These are phyloP conservation scores for Beris morrisii DNA, from an alignment of 2,888 invertebrate species.

Conservation along the genomic window DNA sequence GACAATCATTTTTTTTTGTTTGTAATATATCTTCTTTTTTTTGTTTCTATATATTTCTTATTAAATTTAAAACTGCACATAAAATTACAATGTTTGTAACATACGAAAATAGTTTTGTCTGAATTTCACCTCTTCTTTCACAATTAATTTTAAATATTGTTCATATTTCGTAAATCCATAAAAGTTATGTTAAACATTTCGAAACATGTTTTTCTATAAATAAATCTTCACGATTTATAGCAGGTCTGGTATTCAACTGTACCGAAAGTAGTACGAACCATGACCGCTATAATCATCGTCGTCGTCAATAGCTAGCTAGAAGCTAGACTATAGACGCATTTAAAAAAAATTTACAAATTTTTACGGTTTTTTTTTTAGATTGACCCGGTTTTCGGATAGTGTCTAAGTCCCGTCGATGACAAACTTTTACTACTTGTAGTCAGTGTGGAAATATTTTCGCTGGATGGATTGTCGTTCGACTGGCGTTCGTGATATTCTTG, in stretches of 20 bases:
- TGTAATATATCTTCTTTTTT: neutral
- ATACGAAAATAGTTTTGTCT: slow-evolving; percentile 28
- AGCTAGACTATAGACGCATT: too few relatives aligned
- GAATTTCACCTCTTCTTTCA: slow-evolving; percentile 5
- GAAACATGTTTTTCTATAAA: slow-evolving; percentile 6
- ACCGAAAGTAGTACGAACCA: neutral
- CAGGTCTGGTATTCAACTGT: too few relatives aligned
- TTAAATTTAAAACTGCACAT: slow-evolving; percentile 15
- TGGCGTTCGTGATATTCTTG: slow-evolving; percentile 78
- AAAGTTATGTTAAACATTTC: slow-evolving; percentile 34
- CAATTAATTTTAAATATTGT: slow-evolving; percentile 16
- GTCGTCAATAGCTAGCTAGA: too few relatives aligned
- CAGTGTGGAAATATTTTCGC: slow-evolving; percentile 41
- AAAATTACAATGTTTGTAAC: slow-evolving; percentile 18
- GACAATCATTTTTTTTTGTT: slow-evolving; percentile 18
- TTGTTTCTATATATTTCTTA: neutral
- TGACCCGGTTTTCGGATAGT: slow-evolving; percentile 55
- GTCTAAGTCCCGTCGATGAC: slow-evolving; percentile 42
- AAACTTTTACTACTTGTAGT: slow-evolving; percentile 39
- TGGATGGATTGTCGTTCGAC: slow-evolving; percentile 47
- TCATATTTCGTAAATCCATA: slow-evolving; percentile 39
- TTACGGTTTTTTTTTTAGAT: slow-evolving; percentile 45
- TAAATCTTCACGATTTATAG: neutral
- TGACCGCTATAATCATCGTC: neutral
- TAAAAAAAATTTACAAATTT: too few relatives aligned